Percentiles rank a stretch among this genome's conserved stretches.
Conservation (phyloP, 2,797 vertebrate species). For the Sciurus vulgaris region DNA sequence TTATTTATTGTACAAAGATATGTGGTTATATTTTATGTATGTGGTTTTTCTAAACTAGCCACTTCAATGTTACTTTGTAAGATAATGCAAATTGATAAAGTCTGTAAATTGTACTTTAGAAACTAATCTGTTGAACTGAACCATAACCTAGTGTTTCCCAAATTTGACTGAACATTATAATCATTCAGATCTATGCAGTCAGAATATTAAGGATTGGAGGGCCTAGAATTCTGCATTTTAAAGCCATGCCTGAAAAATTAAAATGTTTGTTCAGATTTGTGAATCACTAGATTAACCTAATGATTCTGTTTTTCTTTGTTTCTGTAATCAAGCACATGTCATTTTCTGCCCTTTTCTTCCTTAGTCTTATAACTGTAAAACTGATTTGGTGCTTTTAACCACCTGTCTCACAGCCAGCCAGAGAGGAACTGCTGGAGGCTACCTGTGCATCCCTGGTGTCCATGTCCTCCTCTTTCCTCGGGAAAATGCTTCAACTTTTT, state of each 20-base stretch:
- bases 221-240: slow-evolving; percentile 1
- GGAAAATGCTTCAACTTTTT: neutral
- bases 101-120: slow-evolving; percentile 64
- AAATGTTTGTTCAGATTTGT: neutral
- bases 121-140: slow-evolving; percentile 41
- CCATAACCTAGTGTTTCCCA: slow-evolving; percentile 17
- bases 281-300: neutral
- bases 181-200: neutral
- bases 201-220: neutral
- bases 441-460: neutral
- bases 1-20: slow-evolving; percentile 64
- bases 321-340: neutral
- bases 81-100: slow-evolving; percentile 26
- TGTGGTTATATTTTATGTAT: slow-evolving; percentile 26
- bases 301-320: neutral
- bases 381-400: neutral
- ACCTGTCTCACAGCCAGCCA: neutral
- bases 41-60: slow-evolving; percentile 1
- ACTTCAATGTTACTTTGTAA: slow-evolving; percentile 54
- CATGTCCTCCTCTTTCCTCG: neutral
- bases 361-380: neutral
- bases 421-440: neutral
- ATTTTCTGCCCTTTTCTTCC: slow-evolving; percentile 11
- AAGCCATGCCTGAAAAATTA: neutral
- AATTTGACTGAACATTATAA: neutral